Base-by-base conservation (phyloP, 2,888 invertebrate genomes). In the Himalopsyche tibetana region DNA sequence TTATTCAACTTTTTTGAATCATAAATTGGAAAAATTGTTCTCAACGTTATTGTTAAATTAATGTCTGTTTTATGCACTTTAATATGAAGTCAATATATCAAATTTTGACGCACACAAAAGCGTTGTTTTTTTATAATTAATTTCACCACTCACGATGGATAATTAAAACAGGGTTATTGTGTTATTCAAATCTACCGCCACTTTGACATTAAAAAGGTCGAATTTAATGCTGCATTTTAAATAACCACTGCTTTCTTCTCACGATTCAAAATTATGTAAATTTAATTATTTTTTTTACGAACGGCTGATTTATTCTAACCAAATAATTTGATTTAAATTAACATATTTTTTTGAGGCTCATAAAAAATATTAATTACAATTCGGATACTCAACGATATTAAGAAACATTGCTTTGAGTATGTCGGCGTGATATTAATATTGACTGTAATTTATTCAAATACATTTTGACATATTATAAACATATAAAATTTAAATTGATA, bases 301-400 rank as follows among this genome's bases (percentile, higher is more conserved):
- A 19, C 63, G n/a, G 19, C 63, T 63, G 63, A 63, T 63, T 63
- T 63, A 63, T 63, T 63, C 63, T 63, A 19, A 19, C 63, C 19
- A 63, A 63, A 63, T 63, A 63, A 63, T 63, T 19, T 63, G 63
- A 63, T 63, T n/a, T 63, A 19, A n/a, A 63, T 63, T 63, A n/a
- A 19, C 56, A 56, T 56, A 19, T 63, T 63, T 51, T 12, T 51
- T 51, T 51, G 3, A 28, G 28, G 15, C 11, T 15, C 15, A 15
- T 15, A 4, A 51, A 42, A 15, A 15, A 15, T 51, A 15, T 51
- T 51, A 15, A 51, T 51, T 51, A 45, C 45, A 45, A 40, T 40
- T 40, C 0, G 40, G 40, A 40, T 40, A 40, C 6, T 40, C 6
- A 40, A 40, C 5, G 40, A 40, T 40, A 40, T 9, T 6, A 45